Base-by-base conservation (phyloP, 2,797 vertebrate species). In the Propithecus perrieri region DNA sequence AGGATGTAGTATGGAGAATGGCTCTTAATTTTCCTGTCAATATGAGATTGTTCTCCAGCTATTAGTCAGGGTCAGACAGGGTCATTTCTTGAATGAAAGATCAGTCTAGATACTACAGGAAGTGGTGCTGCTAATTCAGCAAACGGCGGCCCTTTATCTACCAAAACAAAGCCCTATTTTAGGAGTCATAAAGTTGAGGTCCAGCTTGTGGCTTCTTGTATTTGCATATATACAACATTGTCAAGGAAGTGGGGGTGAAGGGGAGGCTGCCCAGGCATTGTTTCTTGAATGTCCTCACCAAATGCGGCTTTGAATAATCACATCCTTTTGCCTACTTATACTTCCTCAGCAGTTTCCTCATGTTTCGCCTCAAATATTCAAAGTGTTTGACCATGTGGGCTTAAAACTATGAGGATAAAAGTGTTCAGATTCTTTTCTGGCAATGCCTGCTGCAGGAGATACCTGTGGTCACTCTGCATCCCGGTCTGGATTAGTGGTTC, bases 151-250 rank as follows among this genome's bases (percentile, higher is more conserved):
- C 43, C 30, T 93, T 96, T 80, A 76, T 95, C 95, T 91, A 59
- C 76, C 65, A 63, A 93, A 89, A 96, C 96, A 98, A 96, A 88
- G 92, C 48, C 38, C 48, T 88, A 78, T 96, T 97, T 97, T 97
- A 72, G 93, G 95, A 85, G 78, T 50, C 94, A 76, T 89, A 87
- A 91, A 91, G 61, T 85, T 95, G 96, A 22, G 74, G 63, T 94
- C 95, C 95, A 88, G 94, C 78, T 78, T 97, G 69, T 86, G 96
- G 92, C 78, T 93, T 95, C 69, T 59, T 57, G 59, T 92, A 83
- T 97, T 97, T 96, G 65, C 84, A 63, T 63, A 18, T 88, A 69
- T 89, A 48, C n/a, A 43, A 17, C 7, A 71, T 59, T 87, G 86
- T 59, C 5, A 46, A 93, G 97, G 94, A 97, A 97, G 67, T 11